Evolutionary conservation across 2,113 vertebrate species (phyloP).

Genomic region (Dascyllus trimaculatus): DNA sequence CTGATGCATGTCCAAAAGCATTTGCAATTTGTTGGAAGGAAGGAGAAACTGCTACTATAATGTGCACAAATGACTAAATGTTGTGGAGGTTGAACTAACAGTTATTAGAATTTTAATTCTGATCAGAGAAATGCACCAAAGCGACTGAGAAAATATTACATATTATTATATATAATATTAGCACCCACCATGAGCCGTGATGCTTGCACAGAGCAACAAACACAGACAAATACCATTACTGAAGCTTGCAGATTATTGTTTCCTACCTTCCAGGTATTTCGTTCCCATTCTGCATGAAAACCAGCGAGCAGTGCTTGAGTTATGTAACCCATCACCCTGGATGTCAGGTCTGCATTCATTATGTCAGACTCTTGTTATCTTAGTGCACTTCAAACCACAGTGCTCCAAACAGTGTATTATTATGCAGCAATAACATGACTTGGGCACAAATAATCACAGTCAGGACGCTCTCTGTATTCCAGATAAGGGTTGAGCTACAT

Average conservation of each 20-base stretch:
- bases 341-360: conserved; percentile 14
- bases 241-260: neutral
- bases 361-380: neutral
- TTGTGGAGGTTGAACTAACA: too few relatives aligned
- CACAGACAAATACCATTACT: neutral
- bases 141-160: too few relatives aligned
- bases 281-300: conserved; percentile 29
- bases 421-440: neutral
- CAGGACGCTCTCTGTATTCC: neutral
- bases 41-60: too few relatives aligned
- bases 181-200: too few relatives aligned
- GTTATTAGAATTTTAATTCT: too few relatives aligned
- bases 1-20: too few relatives aligned
- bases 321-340: neutral
- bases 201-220: too few relatives aligned
- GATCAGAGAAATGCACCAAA: too few relatives aligned
- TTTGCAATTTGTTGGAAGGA: too few relatives aligned
- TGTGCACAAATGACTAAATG: too few relatives aligned
- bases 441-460: neutral
- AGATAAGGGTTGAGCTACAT: too few relatives aligned
- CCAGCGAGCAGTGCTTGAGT: neutral
- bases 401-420: neutral
- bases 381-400: neutral
- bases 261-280: neutral
- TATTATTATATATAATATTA: too few relatives aligned